Evolutionary conservation across 2,113 vertebrate genomes (phyloP), one percentile per base, ranked within the genome.

Genomic region (Protomyctophum bolini): DNA sequence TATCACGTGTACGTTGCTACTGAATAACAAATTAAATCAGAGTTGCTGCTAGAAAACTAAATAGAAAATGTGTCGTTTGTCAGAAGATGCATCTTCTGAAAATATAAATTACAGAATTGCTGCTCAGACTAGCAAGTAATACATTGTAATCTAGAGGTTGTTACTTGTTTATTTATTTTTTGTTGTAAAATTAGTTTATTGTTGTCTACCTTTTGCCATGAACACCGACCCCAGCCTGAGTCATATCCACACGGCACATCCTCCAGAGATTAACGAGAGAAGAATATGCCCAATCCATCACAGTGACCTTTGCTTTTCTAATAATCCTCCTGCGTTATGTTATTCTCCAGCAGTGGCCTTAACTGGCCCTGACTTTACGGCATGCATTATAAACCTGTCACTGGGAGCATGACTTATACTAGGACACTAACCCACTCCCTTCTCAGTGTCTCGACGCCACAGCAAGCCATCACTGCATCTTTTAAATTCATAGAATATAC

Each of bases 371-470:
- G 62, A 3, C 67, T 55, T 81, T 45, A 72, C 55, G 10, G 48
- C 67, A 68, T 59, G 62, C 64, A 45, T 76, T 45, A 79, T 86
- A 80, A 89, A 87, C 46, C 83, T 63, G 80, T 58, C 72, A 58
- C 6, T 56, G 50, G 56, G 63, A 10, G 9, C 29, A 8, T 50
- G 73, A 82, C 47, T 21, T 10, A 71, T 12, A 7, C 56, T 7
- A 10, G 51, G 11, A 6, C 28, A 12, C 15, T 57, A 47, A 9
- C 58, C 48, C 7, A 8, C 51, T n/a, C 12, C 29, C 61, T 46
- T 54, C 52, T 15, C 6, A n/a, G 28, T n/a, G 8, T 29, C 14
- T 57, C 47, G 58, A 47, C 33, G n/a, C 55, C 15, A 45, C 7
- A 6, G 46, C 7, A 59, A 10, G 11, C 63, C 48, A 9, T 41